Evolutionary conservation across 2,888 invertebrate species (phyloP).

Genomic region (Clanis bilineata): DNA sequence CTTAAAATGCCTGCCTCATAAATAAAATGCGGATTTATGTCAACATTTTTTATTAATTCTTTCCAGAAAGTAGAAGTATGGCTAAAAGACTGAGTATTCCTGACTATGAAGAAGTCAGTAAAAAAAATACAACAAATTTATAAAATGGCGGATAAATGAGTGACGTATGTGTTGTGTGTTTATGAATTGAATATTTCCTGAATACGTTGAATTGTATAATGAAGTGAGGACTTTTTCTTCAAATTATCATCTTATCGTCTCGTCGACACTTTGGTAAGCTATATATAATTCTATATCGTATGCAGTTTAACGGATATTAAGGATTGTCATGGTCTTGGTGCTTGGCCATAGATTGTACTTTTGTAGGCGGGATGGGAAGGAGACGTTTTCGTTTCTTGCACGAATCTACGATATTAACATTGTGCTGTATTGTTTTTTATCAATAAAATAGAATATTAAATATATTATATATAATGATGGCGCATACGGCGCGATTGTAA

Average conservation of each 20-base stretch:
- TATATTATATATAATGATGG: neutral
- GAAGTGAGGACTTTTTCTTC: conserved; percentile 55
- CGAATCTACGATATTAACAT: conserved; percentile 16
- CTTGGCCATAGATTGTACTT: conserved; percentile 48
- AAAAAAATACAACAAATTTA: conserved; percentile 50
- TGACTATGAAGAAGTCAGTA: no score
- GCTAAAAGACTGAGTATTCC: no score
- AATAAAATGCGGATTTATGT: no score
- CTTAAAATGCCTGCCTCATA: no score
- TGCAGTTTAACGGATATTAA: conserved; percentile 19
- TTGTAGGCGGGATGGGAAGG: conserved; percentile 57
- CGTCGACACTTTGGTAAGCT: conserved; percentile 55
- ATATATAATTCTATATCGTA: conserved; percentile 23
- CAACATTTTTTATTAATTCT: no score
- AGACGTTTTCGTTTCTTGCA: conserved; percentile 42
- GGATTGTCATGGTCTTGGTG: conserved; percentile 51
- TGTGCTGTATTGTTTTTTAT: neutral
- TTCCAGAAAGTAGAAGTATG: no score
- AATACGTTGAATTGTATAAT: conserved; percentile 55
- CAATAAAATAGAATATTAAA: no score
- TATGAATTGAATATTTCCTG: conserved; percentile 57
- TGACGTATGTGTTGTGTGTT: conserved; percentile 80
- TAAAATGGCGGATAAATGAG: conserved; percentile 75
- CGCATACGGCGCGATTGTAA: no score
- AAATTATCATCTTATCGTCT: conserved; percentile 41